Evolutionary conservation across 2,888 invertebrate species (phyloP), one percentile per base, ranked within the genome.

Genomic region (Acrobeloides nanus): DNA sequence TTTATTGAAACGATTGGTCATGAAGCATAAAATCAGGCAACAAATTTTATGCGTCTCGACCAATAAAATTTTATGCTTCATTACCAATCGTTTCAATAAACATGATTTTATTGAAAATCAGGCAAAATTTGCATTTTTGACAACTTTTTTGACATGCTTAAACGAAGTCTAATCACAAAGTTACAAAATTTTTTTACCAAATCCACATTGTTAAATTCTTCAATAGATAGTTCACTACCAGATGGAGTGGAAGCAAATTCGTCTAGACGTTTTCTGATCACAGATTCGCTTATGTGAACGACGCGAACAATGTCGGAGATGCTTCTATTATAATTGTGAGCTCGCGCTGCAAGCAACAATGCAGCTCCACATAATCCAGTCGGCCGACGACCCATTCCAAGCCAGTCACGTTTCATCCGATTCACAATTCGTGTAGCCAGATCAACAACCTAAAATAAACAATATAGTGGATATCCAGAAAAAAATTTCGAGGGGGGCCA

Each of bases 361-460:
- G 95, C 95, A 74, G 97, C 95, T 21, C 97, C 97, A 77, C 95
- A 97, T 18, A 97, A 81, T 10, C 95, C 97, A 0, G 93, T 90
- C 1, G 97, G 95, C 61, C 93, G 79, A 50, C 97, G 81, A 6
- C 97, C 97, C 1, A 87, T 88, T 75, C 92, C 89, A 75, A 97
- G 86, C 75, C 89, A 93, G 76, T 97, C 97, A 68, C 88, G 82
- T 76, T 93, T 95, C 97, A 97, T 97, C 64, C 97, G 81, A 76
- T 89, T 86, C 20, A 95, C 89, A 51, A 97, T 80, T 46, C 95
- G 81, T 48, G 89, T 79, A 0, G 95, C 95, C 2, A 95, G 90
- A 81, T 86, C 87, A 46, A 87, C 85, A 4, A 97, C 93, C 74
- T 68, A 26, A 20, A 54, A 38, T 8, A 34, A 4, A 42, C 12